Base-by-base conservation (phyloP, 2,113 vertebrate species). In the Gila orcuttii region DNA sequence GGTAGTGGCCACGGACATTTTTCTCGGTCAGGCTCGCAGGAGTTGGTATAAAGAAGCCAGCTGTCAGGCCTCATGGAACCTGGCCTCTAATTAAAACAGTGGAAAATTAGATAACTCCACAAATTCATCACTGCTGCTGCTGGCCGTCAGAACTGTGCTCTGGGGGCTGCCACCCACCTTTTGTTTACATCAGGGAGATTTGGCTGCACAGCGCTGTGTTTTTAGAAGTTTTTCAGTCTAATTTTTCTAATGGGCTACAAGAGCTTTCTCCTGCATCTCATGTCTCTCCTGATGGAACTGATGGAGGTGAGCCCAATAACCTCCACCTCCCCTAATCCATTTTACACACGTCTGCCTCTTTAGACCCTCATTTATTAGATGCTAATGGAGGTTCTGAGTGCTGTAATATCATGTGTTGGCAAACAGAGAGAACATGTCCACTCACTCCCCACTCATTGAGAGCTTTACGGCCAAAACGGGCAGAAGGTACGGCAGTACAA, bases 81-180 rank as follows among this genome's bases (percentile, higher is more conserved):
- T 93, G 95, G 96, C 95, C 95, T 96, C 96, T 98, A 98, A 99
- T 98, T 98, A 98, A 98, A 99, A 97, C 97, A 97, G 96, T 98
- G 97, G 98, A 98, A 99, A 99, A 97, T 97, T 96, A 98, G 97
- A 99, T 98, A 99, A 97, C 96, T 97, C 96, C 93, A 94, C 94
- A 96, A 94, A 98, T 99, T 95, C 96, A 98, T 98, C 97, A 98
- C 96, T 92, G 96, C 96, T 93, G 95, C 95, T 93, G 92, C 95
- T 92, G 94, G 96, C 96, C 96, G 96, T 97, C 97, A 96, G 94
- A 93, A 94, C 69, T 42, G 82, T n/a, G 89, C 96, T 83, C 10
- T 91, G 94, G 94, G 88, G 95, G 94, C 93, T 95, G 93, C 96
- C 96, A 97, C 97, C 97, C 96, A 96, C 94, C 95, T 94, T 96